phyloP scores from a whole-genome alignment of 1,140 invertebrate species.

The Dinoponera quadriceps region DNA sequence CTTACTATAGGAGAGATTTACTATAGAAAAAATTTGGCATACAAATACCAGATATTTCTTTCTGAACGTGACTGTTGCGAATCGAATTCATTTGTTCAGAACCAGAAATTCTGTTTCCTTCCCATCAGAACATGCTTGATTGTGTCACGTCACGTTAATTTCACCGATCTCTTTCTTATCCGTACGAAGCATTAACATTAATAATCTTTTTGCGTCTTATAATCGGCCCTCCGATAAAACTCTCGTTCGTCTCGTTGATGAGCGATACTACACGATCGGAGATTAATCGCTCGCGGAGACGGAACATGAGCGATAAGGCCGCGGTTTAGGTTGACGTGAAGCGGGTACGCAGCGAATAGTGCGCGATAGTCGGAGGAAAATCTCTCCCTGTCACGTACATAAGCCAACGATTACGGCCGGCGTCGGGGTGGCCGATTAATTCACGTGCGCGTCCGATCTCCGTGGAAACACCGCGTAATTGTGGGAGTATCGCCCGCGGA shows the following conservation, averaged over 20 bases:
- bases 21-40: no score
- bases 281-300: not conserved
- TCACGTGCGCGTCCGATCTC: conserved; percentile 72
- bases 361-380: not conserved
- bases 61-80: no score
- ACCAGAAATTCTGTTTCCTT: no score
- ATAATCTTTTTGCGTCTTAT: not conserved
- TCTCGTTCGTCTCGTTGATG: not conserved
- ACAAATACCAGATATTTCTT: no score
- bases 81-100: no score
- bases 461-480: conserved; percentile 76
- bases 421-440: conserved; percentile 67
- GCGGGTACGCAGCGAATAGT: no score
- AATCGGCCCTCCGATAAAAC: not conserved
- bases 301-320: no score
- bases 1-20: no score
- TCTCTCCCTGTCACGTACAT: conserved; percentile 4
- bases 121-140: no score
- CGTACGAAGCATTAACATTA: not conserved
- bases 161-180: not conserved
- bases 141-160: not conserved
- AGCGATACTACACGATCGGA: not conserved
- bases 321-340: no score
- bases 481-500: conserved; percentile 69
- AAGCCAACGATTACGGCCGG: conserved; percentile 43